Percentiles rank a stretch among this genome's conserved stretches.
Evolutionary conservation across 2,888 invertebrate genomes (phyloP).

Genomic region (Scaptomyza parva): DNA sequence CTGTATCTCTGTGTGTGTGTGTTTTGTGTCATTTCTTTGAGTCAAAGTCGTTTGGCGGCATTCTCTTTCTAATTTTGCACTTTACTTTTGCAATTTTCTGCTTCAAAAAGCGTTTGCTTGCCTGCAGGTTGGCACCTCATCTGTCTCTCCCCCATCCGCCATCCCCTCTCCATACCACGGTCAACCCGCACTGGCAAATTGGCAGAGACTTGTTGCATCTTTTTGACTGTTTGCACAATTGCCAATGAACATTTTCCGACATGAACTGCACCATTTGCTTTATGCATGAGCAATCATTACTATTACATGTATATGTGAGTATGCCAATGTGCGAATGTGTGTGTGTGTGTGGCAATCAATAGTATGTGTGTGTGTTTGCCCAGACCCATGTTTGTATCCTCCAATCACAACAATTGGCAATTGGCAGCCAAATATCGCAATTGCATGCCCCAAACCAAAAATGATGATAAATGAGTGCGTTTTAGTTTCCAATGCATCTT

Average conservation of each 20-base stretch:
- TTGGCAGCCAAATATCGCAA: constrained; percentile 61
- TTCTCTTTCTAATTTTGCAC: constrained; percentile 60
- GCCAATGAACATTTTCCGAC: constrained; percentile 60
- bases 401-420: constrained; percentile 67
- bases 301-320: constrained; percentile 37
- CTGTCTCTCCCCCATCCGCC: background rate
- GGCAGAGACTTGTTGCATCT: constrained; percentile 54
- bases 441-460: constrained; percentile 45
- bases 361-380: constrained; percentile 5
- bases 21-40: constrained; percentile 52
- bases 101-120: constrained; percentile 43
- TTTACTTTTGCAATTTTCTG: constrained; percentile 69
- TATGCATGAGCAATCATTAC: constrained; percentile 61
- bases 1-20: constrained; percentile 16
- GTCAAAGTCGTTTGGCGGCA: constrained; percentile 25
- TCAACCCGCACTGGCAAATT: constrained; percentile 39
- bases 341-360: background rate
- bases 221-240: constrained; percentile 54
- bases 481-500: constrained; percentile 35
- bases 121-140: constrained; percentile 41
- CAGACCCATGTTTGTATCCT: constrained; percentile 49
- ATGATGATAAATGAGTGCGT: constrained; percentile 64
- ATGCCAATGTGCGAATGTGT: too few species aligned
- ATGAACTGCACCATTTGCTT: constrained; percentile 60
- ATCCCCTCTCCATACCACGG: background rate